Base-by-base conservation (phyloP, 2,113 vertebrate genomes). In the Garra rufa region DNA sequence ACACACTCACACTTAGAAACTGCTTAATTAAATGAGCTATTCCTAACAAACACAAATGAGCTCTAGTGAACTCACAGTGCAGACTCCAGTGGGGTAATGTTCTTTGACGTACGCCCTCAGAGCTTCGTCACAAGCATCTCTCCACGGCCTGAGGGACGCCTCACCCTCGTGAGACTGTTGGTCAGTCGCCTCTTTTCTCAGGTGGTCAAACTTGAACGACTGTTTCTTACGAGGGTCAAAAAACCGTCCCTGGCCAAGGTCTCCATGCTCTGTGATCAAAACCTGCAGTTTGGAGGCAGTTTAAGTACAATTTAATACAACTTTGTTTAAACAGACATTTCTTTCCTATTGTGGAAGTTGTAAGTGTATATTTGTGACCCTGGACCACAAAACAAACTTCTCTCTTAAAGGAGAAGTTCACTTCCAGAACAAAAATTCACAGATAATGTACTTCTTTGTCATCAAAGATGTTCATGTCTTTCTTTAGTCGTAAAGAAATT, bases 131-230 rank as follows among this genome's bases (percentile, higher is more conserved):
- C 96, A 98, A 81, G 96, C 95, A 24, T 97, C 97, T 86, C 97
- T 94, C 97, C 96, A 98, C 0, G 94, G 91, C 34, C 93, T 95
- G 43, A 99, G 92, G 9, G 92, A 87, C 0, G 92, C 85, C 41
- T 98, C 97, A 0, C 91, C 91, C 70, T 97, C 96, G n/a, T 97
- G 95, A 3, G 95, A 90, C 83, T 96, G 93, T 1, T 95, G 92
- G 70, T 98, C 96, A 9, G 95, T 96, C 38, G 95, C 95, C 93
- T 99, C 97, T 93, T 99, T 99, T 88, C 95, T 95, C 92, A 99
- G 94, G 83, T 99, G 97, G 91, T 99, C 97, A 88, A 97, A 99
- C 90, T 97, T 99, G 90, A 99, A 99, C 34, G 98, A 98, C 89
- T 97, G 92, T 88, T 96, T 97, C 93, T 97, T 97, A 87, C 96